phyloP scores from a whole-genome alignment of 2,888 invertebrate genomes.

The Meloe dianella region DNA sequence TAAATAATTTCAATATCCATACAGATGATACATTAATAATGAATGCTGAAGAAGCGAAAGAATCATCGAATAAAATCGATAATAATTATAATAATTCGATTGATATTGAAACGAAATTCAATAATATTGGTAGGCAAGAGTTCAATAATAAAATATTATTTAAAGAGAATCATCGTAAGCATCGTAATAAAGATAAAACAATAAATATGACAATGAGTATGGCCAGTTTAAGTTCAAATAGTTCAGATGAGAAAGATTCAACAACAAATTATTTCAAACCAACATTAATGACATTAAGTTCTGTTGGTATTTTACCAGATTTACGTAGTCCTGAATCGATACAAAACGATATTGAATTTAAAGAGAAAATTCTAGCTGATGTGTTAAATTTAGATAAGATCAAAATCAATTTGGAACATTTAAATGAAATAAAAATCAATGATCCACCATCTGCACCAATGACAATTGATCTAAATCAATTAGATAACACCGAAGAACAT shows the following conservation, averaged over 20 bases:
- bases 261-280: conserved; percentile 45
- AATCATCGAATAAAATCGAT: conserved; percentile 69
- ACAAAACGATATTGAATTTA: conserved; percentile 74
- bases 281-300: conserved; percentile 61
- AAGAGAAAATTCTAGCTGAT: conserved; percentile 75
- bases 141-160: conserved; percentile 74
- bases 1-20: conserved; percentile 50
- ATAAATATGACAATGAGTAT: conserved; percentile 39
- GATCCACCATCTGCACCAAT: background rate
- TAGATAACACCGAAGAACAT: conserved; percentile 12
- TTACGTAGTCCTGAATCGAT: conserved; percentile 69
- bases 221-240: conserved; percentile 50
- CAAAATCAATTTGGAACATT: conserved; percentile 40
- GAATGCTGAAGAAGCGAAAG: conserved; percentile 78
- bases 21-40: conserved; percentile 61
- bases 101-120: conserved; percentile 61
- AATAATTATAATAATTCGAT: conserved; percentile 20
- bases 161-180: conserved; percentile 66
- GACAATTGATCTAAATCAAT: conserved; percentile 14
- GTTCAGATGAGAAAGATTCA: conserved; percentile 50
- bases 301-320: conserved; percentile 61
- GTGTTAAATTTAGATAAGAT: conserved; percentile 67
- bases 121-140: conserved; percentile 75
- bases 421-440: conserved; percentile 24
- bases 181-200: conserved; percentile 56